phyloP scores from a whole-genome alignment of 2,888 invertebrate species.

The Heterodera filipjevi region DNA sequence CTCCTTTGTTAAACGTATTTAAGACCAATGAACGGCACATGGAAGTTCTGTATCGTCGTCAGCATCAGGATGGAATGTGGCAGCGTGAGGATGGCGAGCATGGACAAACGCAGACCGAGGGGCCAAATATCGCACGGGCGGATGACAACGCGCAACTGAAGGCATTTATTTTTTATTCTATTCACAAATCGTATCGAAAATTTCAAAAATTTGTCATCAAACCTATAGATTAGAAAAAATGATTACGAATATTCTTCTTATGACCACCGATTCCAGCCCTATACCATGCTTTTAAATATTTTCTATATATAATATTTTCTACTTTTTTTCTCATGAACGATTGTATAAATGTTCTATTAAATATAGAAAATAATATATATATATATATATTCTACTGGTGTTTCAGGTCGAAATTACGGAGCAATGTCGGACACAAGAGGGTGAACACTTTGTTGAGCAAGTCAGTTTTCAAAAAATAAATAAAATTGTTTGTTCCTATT shows the following conservation, averaged over 20 bases:
- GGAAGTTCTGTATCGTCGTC: conserved; percentile 27
- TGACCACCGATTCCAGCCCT: no score
- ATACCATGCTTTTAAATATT: no score
- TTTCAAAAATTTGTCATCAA: no score
- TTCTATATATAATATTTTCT: no score
- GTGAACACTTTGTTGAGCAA: conserved; percentile 49
- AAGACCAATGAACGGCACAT: conserved; percentile 24
- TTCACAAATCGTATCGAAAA: no score
- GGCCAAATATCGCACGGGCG: conserved; percentile 6
- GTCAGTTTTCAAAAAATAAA: conserved; percentile 28
- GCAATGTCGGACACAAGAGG: conserved; percentile 51
- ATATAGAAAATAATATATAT: no score
- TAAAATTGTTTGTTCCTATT: conserved; percentile 20
- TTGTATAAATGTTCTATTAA: no score
- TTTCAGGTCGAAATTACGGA: conserved; percentile 53
- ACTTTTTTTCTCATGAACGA: neutral
- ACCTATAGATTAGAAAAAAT: no score
- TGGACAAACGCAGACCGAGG: neutral
- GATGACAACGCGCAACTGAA: conserved; percentile 37
- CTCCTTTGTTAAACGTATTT: no score
- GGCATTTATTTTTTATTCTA: conserved; percentile 29
- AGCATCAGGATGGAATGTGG: conserved; percentile 29
- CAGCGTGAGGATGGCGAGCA: conserved; percentile 24
- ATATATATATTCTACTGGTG: neutral
- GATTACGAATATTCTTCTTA: no score